These are phyloP conservation scores for Drosophila leontia DNA, from an alignment of 1,140 invertebrate genomes.

Conservation along the genomic window DNA sequence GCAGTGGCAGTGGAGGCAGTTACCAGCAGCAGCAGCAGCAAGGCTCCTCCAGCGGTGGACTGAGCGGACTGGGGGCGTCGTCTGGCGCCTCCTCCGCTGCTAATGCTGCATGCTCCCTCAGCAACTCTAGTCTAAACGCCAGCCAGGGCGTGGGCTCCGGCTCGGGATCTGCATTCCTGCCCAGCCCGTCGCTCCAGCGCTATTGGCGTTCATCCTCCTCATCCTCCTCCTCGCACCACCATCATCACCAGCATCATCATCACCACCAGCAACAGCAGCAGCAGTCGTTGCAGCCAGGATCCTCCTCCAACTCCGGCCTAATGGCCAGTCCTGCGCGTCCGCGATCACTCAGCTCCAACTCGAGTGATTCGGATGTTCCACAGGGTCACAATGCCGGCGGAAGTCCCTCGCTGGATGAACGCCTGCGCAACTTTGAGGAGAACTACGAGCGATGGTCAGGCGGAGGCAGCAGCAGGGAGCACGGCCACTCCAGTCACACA, in stretches of 20 bases:
- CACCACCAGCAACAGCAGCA: slow-evolving; percentile 72
- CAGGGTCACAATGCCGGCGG: slow-evolving; percentile 85
- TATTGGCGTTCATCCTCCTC: slow-evolving; percentile 77
- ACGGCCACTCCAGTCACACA: slow-evolving; percentile 33
- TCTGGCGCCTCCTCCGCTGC: slow-evolving; percentile 5
- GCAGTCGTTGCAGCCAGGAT: slow-evolving; percentile 35
- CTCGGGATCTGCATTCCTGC: slow-evolving; percentile 62
- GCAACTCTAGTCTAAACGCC: slow-evolving; percentile 82
- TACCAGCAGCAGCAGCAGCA: slow-evolving; percentile 43
- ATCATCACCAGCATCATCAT: slow-evolving; percentile 73
- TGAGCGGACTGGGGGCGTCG: slow-evolving; percentile 13
- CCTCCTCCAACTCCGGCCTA: slow-evolving; percentile 54
- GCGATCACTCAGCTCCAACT: slow-evolving; percentile 87
- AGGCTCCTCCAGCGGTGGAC: slow-evolving; percentile 11
- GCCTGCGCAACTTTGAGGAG: slow-evolving; percentile 94
- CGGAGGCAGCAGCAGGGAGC: slow-evolving; percentile 86
- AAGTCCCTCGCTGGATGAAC: slow-evolving; percentile 92
- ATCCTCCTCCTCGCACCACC: slow-evolving; percentile 75
- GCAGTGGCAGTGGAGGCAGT: slow-evolving; percentile 22
- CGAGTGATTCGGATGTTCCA: slow-evolving; percentile 86
- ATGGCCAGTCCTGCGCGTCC: slow-evolving; percentile 87
- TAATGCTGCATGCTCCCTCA: slow-evolving; percentile 37
- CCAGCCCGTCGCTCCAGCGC: slow-evolving; percentile 68
- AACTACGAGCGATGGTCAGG: slow-evolving; percentile 96
- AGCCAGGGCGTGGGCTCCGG: slow-evolving; percentile 41